Conservation (phyloP, 2,113 vertebrate species). For the Actenoides lindsayi region DNA sequence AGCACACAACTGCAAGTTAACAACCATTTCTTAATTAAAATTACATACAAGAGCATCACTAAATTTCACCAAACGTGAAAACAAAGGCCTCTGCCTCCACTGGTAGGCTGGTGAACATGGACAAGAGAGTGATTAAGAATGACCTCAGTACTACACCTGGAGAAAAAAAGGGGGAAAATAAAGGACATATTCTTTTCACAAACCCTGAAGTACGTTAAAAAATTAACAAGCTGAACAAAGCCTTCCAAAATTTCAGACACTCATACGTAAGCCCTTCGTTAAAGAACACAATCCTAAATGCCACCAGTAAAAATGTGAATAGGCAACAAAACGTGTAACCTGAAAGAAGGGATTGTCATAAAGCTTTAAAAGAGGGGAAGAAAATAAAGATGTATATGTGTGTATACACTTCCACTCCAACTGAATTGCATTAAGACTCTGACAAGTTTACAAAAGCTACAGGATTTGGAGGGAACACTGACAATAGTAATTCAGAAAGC, state of each 20-base stretch:
- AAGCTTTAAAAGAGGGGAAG: not conserved
- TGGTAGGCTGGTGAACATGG: not conserved
- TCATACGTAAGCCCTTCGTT: not conserved
- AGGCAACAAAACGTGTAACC: not conserved
- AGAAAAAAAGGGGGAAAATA: not conserved
- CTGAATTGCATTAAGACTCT: not conserved
- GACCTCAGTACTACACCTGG: not conserved
- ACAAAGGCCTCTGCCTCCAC: not conserved
- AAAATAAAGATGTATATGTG: not conserved
- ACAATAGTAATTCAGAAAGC: slow-evolving; percentile 37
- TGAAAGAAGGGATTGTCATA: not conserved
- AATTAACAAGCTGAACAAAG: not conserved
- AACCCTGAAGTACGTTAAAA: not conserved
- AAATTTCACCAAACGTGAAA: not conserved
- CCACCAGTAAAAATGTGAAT: not conserved
- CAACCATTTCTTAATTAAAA: not conserved
- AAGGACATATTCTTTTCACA: not conserved
- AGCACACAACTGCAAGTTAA: not conserved
- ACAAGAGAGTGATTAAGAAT: not conserved
- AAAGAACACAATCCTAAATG: not conserved
- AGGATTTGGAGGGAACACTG: slow-evolving; percentile 41
- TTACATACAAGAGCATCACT: not conserved
- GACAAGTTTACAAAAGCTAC: slow-evolving; percentile 50
- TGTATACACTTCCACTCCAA: not conserved
- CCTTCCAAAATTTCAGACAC: not conserved